A percentile compares a stretch with the other conserved stretches of the same genome.
phyloP scores from a whole-genome alignment of 2,113 vertebrate genomes.

The Indri indri region DNA sequence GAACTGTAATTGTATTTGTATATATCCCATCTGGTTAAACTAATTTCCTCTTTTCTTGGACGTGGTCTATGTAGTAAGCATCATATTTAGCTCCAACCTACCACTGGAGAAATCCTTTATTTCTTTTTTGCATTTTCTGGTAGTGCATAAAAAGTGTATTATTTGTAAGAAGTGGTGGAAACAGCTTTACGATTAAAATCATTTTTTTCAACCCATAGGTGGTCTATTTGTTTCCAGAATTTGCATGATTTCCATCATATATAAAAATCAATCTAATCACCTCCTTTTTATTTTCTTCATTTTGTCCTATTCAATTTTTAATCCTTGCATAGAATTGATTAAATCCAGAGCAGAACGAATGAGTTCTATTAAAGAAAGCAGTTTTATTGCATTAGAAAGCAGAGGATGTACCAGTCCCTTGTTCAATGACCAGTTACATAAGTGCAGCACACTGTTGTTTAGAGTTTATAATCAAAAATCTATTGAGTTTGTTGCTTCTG shows the following conservation, averaged over 20 bases:
- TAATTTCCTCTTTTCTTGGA: slow-evolving; percentile 10
- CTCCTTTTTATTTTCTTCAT: not conserved
- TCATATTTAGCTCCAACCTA: not conserved
- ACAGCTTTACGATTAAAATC: not conserved
- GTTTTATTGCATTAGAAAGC: not conserved
- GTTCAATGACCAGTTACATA: not conserved
- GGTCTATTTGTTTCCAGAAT: not conserved
- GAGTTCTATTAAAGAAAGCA: not conserved
- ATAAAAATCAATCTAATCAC: not conserved
- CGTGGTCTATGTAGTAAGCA: not conserved
- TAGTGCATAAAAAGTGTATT: not conserved
- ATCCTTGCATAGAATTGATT: not conserved
- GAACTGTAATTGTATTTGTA: slow-evolving; percentile 44
- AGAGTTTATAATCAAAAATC: not conserved
- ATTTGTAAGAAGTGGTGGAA: not conserved
- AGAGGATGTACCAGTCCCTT: not conserved
- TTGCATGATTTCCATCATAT: slow-evolving; percentile 8
- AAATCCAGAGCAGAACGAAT: not conserved
- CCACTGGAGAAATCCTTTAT: not conserved
- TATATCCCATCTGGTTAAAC: not conserved
- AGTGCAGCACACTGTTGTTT: not conserved
- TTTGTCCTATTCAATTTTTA: not conserved
- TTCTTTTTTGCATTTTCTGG: not conserved
- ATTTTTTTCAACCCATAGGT: not conserved
- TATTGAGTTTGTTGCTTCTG: not conserved